Base-by-base conservation (phyloP, 2,888 invertebrate genomes). In the Drosophila rubida region DNA sequence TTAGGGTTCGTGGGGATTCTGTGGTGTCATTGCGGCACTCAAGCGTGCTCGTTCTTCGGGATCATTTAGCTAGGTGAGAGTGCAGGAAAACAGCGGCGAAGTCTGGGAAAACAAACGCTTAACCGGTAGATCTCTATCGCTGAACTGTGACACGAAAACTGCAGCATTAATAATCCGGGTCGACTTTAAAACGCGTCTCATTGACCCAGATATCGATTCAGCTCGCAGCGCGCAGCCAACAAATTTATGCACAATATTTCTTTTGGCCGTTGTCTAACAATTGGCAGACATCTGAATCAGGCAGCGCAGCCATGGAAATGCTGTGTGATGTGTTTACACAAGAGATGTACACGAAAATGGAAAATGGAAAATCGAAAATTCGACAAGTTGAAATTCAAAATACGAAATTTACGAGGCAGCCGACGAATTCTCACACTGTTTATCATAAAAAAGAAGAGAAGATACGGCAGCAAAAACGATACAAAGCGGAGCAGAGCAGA, bases 311-410 rank as follows among this genome's bases (percentile, higher is more conserved):
- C 51, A 44, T 48, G 48, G 50, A n/a, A 65, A 53, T 19, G 55
- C 39, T 60, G 54, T 69, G 69, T 69, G 69, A 76, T 69, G 76
- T 83, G 83, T 80, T 80, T 80, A 80, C 80, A 83, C 65, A 74
- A 66, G 67, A 69, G 67, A 68, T 60, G 49, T 23, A 61, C 37
- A 72, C 32, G 59, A 63, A 71, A 72, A 55, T 39, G 46, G 57
- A 51, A 53, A 60, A 53, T 32, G 23, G 48, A 41, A 55, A 55
- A 42, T 53, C 23, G 62, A 41, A 30, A 30, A 49, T 58, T 58
- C 57, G 70, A 74, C 75, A 51, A 60, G 58, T 49, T 46, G 73
- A 72, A 80, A 75, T 71, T 80, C 73, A 66, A 75, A 84, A 80
- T 78, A 69, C 69, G 59, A 74, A 75, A 77, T 80, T 83, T 86